Evolutionary conservation across 1,140 invertebrate genomes (phyloP).

Genomic region (Drosophila repleta): DNA sequence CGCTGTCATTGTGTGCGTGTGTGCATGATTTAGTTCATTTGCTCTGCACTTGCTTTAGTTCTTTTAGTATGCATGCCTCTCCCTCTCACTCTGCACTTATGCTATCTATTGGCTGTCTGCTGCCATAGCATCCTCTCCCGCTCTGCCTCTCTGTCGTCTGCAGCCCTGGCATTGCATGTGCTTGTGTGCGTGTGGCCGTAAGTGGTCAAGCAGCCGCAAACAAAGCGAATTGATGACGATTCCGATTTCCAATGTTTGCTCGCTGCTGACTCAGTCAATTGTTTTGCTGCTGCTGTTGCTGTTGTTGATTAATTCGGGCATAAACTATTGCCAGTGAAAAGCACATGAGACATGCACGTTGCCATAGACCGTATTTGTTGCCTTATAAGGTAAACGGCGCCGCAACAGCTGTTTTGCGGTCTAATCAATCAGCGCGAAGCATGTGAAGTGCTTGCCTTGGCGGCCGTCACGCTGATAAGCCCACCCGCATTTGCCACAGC

Average conservation of each 20-base stretch:
- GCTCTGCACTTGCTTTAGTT: no score
- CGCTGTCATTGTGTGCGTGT: no score
- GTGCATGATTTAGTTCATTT: no score
- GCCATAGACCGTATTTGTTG: constrained; percentile 18
- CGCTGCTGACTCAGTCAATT: constrained; percentile 41
- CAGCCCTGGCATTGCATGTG: constrained; percentile 30
- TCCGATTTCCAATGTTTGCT: constrained; percentile 42
- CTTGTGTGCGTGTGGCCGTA: constrained; percentile 11
- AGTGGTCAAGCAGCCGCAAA: constrained; percentile 15
- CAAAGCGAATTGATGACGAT: constrained; percentile 46
- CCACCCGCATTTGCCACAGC: constrained; percentile 26
- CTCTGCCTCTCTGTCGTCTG: not conserved
- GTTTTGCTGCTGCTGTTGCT: constrained; percentile 29
- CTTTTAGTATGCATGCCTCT: no score
- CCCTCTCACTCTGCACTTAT: no score
- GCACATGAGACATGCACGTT: constrained; percentile 6
- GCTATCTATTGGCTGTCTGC: not conserved
- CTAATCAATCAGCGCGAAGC: constrained; percentile 25
- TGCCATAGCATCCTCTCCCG: not conserved
- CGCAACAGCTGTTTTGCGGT: constrained; percentile 32
- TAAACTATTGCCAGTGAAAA: constrained; percentile 25
- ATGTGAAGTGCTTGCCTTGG: constrained; percentile 2
- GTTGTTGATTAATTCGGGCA: constrained; percentile 50
- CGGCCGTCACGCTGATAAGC: constrained; percentile 37
- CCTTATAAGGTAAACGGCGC: constrained; percentile 40